Evolutionary conservation across 1,140 invertebrate genomes (phyloP), one percentile per base, ranked within the genome.

Genomic region (Plutomurus gul): DNA sequence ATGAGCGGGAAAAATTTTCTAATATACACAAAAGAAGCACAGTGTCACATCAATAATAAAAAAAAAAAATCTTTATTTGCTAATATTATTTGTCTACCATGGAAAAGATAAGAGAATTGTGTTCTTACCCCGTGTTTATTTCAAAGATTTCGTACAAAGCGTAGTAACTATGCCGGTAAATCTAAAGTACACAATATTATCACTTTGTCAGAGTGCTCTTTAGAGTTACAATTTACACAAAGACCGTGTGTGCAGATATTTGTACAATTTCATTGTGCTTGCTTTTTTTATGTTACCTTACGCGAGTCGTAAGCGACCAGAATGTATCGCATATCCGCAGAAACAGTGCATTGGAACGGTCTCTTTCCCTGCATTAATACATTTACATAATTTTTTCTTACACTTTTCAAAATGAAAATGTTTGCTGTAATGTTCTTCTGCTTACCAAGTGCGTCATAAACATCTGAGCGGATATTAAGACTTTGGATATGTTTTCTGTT

Each of bases 61-160:
- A 43, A 43, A 13, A 10, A 43, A 43, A 43, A 3, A 43, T n/a
- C 3, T 56, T 56, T 56, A 18, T 37, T n/a, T 20, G 16, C n/a
- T 4, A 5, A 40, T 13, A 40, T 20, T n/a, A 40, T 22, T 74
- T 25, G 72, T 13, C 1, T 13, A 11, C 30, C 30, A 40, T 25
- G 13, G 8, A 74, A 13, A 7, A 16, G 13, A 43, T 18, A 43
- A 40, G 20, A 39, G 5, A 74, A 43, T 22, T 37, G 25, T 75
- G 39, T 30, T 88, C 87, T 88, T 85, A 89, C 89, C 85, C 82
- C 60, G 87, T 89, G 81, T 86, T 83, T 78, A 90, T 81, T 81
- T 90, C 88, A 76, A 89, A 87, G 81, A 90, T 88, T 77, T 86
- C 88, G 85, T 90, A 90, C 76, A 87, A 86, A 78, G 90, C 89